Evolutionary conservation across 2,113 vertebrate genomes (phyloP).

Genomic region (Hemiprocne comata): DNA sequence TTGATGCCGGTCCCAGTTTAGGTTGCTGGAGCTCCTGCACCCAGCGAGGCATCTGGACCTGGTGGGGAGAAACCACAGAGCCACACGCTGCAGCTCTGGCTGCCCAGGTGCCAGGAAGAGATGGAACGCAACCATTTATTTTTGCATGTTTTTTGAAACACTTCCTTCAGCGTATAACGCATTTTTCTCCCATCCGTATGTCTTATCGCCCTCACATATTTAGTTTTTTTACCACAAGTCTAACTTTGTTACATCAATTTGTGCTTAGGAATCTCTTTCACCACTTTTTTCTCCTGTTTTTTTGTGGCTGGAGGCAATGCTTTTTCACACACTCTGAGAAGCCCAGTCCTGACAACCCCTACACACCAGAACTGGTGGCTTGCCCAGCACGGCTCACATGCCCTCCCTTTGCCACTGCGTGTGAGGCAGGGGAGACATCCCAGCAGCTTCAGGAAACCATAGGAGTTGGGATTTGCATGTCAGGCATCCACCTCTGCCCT

Average conservation of each 20-base stretch:
- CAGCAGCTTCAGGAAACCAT: not conserved
- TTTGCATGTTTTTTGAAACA: not conserved
- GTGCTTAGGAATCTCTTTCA: not conserved
- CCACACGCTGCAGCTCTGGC: fast-evolving
- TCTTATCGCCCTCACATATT: not conserved
- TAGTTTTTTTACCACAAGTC: not conserved
- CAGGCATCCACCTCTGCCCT: not conserved
- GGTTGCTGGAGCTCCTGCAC: not conserved
- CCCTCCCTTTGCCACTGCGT: fast-evolving
- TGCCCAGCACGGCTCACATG: not conserved
- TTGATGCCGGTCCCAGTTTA: not conserved
- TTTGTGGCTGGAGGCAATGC: not conserved
- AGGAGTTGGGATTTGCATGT: not conserved
- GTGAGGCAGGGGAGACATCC: too few relatives aligned
- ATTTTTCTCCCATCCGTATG: not conserved
- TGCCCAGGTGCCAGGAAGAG: not conserved
- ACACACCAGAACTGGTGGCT: not conserved
- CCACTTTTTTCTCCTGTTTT: not conserved
- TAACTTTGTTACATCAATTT: not conserved
- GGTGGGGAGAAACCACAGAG: not conserved
- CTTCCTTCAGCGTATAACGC: not conserved
- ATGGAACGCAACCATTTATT: not conserved
- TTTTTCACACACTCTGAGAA: not conserved
- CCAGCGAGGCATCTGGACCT: fast-evolving
- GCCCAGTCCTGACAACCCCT: not conserved